Base-by-base conservation (phyloP, 2,113 vertebrate species). In the Sciurus niger region DNA sequence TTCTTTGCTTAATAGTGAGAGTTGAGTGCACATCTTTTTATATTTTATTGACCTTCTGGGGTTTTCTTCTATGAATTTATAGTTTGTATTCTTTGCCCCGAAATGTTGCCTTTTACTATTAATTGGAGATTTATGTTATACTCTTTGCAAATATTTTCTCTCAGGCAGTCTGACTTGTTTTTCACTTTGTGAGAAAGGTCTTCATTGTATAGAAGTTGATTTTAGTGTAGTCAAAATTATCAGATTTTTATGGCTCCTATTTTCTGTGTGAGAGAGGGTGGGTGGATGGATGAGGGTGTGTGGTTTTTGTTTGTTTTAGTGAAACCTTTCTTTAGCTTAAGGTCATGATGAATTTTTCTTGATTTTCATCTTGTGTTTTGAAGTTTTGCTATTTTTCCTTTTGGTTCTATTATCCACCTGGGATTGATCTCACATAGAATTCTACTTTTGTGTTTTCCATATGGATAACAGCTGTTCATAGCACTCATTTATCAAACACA, bases 1-100 rank as follows among this genome's bases (percentile, higher is more conserved):
- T 90, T 94, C 84, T 97, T 84, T 93, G 73, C 58, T 82, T 87
- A 77, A 88, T 16, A 85, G 84, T n/a, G 67, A 96, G 6, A 96
- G 60, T 58, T 63, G 60, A 63, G 46, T 55, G 34, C 80, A 20
- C 17, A 13, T 67, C 80, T 88, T 84, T 93, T 85, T 58, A 46
- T 73, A 60, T 55, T 85, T 53, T 84, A 43, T 53, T 76, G 43
- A 51, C 30, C 40, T 82, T 83, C 73, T 5, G 10, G 51, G 34
- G 10, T 93, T 12, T 86, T 94, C 9, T 86, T 94, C 68, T 84
- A 72, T 17, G 53, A 78, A 84, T 34, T 4, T 0, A 68, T 77
- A 46, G 48, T 72, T 82, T 18, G 22, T 48, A 53, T 89, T 79
- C 40, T 89, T 91, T 87, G 28, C 8, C 24, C 20, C 80, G 65